phyloP scores from a whole-genome alignment of 2,888 invertebrate genomes.

The Meliscaeva auricollis region DNA sequence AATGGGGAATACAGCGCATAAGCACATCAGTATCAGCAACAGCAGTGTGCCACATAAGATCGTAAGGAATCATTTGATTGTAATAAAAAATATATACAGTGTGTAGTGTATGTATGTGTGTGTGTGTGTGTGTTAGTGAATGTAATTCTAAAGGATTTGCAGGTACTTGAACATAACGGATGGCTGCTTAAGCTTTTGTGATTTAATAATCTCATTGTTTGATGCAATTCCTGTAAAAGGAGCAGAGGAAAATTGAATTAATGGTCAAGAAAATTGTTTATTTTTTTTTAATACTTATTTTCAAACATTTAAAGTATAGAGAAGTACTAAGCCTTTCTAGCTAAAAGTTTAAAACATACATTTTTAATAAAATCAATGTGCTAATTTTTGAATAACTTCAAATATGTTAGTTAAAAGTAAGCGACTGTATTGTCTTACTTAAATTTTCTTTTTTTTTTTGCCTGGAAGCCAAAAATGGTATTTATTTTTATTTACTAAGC shows the following conservation, averaged over 20 bases:
- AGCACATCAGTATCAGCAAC: slow-evolving; percentile 36
- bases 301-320: background rate
- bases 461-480: too few relatives aligned
- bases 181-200: slow-evolving; percentile 45
- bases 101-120: slow-evolving; percentile 7
- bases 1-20: slow-evolving; percentile 45
- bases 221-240: background rate
- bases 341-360: too few relatives aligned
- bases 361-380: too few relatives aligned
- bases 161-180: slow-evolving; percentile 47
- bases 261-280: background rate
- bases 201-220: slow-evolving; percentile 35
- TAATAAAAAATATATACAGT: slow-evolving; percentile 55
- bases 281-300: background rate
- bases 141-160: slow-evolving; percentile 57
- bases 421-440: too few relatives aligned
- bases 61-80: slow-evolving; percentile 63
- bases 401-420: too few relatives aligned
- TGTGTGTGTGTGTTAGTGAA: background rate
- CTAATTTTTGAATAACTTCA: too few relatives aligned
- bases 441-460: too few relatives aligned
- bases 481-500: too few relatives aligned
- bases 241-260: background rate
- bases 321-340: too few relatives aligned
- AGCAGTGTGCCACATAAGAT: slow-evolving; percentile 25